A percentile compares a stretch with the other conserved stretches of the same genome.
phyloP scores from a whole-genome alignment of 2,797 vertebrate genomes.

The Xerus rutilus region DNA sequence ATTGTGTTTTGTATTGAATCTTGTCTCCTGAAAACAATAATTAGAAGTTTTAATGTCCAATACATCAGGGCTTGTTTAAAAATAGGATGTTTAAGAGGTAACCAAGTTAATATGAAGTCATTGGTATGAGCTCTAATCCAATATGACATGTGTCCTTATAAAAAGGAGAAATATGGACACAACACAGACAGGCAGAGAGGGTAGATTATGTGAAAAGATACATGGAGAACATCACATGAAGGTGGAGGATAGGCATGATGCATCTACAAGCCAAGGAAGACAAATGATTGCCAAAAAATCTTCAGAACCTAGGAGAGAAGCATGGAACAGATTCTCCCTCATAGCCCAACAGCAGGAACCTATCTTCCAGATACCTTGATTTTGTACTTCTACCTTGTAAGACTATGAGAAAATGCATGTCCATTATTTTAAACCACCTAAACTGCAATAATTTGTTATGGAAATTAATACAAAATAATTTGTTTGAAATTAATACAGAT shows the following conservation, averaged over 20 bases:
- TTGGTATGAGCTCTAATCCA: not conserved
- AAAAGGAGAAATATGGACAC: not conserved
- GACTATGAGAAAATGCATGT: not conserved
- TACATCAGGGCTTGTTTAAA: not conserved
- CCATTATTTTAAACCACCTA: not conserved
- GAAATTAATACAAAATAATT: not conserved
- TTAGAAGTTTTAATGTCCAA: not conserved
- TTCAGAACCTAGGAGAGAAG: not conserved
- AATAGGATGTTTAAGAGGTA: not conserved
- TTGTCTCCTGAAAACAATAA: not conserved
- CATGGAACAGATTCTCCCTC: not conserved
- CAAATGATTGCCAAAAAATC: not conserved
- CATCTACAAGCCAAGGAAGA: not conserved
- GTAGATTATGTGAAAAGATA: not conserved
- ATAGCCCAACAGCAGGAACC: not conserved
- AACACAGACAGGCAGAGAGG: not conserved
- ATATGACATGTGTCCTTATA: not conserved
- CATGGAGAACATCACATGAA: not conserved
- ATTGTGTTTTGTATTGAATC: not conserved
- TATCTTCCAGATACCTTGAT: not conserved
- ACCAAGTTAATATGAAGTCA: not conserved
- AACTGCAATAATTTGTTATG: constrained; percentile 1
- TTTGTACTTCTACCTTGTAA: not conserved
- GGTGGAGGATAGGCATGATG: not conserved
- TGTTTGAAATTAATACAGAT: not conserved